Percentiles rank a stretch among this genome's conserved stretches.
These are phyloP conservation scores for Mastomys natalensis DNA, from an alignment of 2,113 vertebrate genomes.

Conservation along the genomic window DNA sequence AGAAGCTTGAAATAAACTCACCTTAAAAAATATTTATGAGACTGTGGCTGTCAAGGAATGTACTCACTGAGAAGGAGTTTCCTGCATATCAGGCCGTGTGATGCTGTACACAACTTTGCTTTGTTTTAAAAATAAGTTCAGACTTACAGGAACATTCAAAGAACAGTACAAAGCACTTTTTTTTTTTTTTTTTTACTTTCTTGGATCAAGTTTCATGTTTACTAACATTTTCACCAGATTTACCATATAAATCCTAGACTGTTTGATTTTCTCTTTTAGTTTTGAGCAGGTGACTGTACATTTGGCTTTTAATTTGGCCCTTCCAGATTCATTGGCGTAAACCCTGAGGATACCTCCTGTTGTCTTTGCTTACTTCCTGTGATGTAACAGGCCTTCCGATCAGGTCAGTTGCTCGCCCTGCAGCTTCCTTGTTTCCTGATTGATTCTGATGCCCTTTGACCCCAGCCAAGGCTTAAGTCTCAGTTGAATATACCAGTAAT, in stretches of 20 bases:
- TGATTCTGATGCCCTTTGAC: no score
- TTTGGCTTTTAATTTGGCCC: not conserved
- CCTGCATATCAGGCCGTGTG: not conserved
- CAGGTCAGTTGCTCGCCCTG: not conserved
- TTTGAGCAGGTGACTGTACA: not conserved
- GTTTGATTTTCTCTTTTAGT: not conserved
- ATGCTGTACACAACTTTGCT: not conserved
- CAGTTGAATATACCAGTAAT: not conserved
- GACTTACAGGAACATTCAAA: not conserved
- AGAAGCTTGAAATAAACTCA: not conserved
- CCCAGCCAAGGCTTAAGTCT: not conserved
- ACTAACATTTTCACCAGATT: conserved; percentile 27
- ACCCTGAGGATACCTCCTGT: not conserved
- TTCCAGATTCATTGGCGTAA: not conserved
- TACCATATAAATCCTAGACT: not conserved
- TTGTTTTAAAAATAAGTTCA: conserved; percentile 34
- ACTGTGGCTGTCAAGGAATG: conserved; percentile 50
- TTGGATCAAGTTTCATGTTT: conserved; percentile 5
- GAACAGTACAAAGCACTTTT: not conserved
- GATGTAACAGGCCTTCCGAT: no score
- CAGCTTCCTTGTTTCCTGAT: not conserved
- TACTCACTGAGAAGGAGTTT: not conserved
- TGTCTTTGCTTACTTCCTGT: not conserved
- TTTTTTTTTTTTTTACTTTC: not conserved
- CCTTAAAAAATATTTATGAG: not conserved